Conservation (phyloP, 2,797 vertebrate genomes). For the Anabacerthia variegaticeps region DNA sequence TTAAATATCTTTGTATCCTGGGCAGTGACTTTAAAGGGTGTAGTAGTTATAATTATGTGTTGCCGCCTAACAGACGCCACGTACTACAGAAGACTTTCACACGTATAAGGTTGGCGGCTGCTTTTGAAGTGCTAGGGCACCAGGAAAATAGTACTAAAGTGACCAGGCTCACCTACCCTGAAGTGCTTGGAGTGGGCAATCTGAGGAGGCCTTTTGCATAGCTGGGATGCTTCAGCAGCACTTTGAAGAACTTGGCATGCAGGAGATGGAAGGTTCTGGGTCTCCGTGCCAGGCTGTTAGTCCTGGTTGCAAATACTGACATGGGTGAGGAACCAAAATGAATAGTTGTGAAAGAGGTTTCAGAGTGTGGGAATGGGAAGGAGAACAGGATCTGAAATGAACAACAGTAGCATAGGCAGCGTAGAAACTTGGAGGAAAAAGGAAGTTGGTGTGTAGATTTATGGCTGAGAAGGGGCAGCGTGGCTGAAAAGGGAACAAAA, state of each 20-base stretch:
- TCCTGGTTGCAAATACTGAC: not conserved
- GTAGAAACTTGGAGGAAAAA: not conserved
- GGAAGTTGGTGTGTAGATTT: constrained; percentile 20
- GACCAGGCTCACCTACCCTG: not conserved
- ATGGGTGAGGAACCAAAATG: not conserved
- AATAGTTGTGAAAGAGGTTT: not conserved
- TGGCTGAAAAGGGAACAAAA: not conserved
- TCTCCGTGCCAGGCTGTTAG: not conserved
- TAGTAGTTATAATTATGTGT: not conserved
- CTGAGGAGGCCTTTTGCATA: not conserved
- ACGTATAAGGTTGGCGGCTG: fast-evolving
- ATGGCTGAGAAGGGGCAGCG: not conserved
- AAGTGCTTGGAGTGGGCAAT: not conserved
- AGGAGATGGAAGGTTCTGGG: not conserved
- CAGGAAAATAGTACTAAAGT: not conserved
- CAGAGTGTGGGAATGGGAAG: not conserved
- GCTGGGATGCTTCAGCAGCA: not conserved
- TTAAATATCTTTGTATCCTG: not conserved
- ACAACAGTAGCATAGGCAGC: not conserved
- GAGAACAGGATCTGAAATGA: not conserved
- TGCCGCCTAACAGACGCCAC: not conserved
- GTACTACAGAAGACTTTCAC: not conserved
- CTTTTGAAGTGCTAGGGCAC: not conserved
- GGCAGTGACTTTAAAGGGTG: not conserved
- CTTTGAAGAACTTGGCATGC: not conserved